Evolutionary conservation across 1,140 invertebrate genomes (phyloP).

Genomic region (Monomorium pharaonis): DNA sequence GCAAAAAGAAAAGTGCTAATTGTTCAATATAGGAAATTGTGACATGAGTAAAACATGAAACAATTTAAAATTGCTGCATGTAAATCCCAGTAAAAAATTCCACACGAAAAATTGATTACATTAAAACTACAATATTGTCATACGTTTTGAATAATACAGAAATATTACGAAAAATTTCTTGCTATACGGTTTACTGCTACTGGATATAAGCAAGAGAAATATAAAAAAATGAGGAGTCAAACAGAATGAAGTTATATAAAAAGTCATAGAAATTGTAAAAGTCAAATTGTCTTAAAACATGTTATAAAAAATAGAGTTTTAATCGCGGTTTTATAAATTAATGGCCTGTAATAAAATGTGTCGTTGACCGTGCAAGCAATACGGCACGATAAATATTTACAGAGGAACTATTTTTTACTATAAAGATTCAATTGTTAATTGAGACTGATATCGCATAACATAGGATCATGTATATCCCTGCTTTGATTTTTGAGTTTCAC

Average conservation of each 20-base stretch:
- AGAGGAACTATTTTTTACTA: background rate
- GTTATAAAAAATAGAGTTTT: background rate
- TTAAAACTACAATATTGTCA: background rate
- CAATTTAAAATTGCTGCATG: background rate
- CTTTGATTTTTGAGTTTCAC: background rate
- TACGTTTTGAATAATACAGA: background rate
- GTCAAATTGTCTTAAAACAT: background rate
- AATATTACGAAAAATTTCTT: background rate
- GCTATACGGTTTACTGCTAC: background rate
- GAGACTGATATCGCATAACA: background rate
- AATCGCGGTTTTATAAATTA: constrained; percentile 1
- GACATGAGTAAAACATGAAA: background rate
- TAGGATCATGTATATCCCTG: background rate
- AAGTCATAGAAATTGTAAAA: background rate
- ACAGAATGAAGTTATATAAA: background rate
- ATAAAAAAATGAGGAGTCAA: background rate
- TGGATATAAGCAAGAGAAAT: background rate
- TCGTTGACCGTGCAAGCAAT: background rate
- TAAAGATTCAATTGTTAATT: background rate
- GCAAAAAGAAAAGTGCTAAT: background rate
- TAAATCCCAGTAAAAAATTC: background rate
- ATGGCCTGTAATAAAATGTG: background rate
- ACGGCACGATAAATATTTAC: background rate
- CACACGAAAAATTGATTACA: background rate
- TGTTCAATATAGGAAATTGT: background rate